Evolutionary conservation across 2,888 invertebrate genomes (phyloP), one percentile per base, ranked within the genome.

Genomic region (Anarsia innoxiella): DNA sequence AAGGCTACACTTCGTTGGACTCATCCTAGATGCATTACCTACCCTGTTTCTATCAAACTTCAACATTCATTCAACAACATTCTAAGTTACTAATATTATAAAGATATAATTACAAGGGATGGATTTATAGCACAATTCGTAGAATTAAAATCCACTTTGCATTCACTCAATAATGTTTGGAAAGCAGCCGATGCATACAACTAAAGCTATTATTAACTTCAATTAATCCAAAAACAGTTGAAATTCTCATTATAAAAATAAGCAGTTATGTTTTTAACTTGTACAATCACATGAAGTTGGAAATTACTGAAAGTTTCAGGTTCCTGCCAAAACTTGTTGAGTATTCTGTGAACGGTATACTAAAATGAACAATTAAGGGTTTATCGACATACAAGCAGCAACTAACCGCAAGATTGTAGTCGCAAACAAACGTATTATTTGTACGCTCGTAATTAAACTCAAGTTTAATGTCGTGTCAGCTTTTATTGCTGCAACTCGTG

Each of bases 41-140:
- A 77, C 74, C 78, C 78, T 78, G 76, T 76, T 55, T 55, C 65
- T 67, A 69, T 59, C 59, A 64, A 60, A 60, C 52, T 46, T 61
- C 56, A 66, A 64, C 65, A 55, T 60, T 59, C 57, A 61, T 53
- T 41, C 49, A 60, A 40, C 39, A 37, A 44, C 40, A 27, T 12
- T 35, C 41, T 44, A 44, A 37, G 19, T 12, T 29, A 33, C 33
- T 51, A 51, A 46, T 51, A 49, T 43, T 51, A 50, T 48, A 49
- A 46, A 52, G 48, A 47, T 51, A 44, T 40, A 49, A 51, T 53
- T 56, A 53, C 44, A 54, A 51, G 55, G 67, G 69, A 69, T 72
- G 67, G 66, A 69, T 56, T 61, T 57, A 59, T 59, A 72, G 60
- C 67, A 66, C 62, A 60, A 56, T 52, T 44, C 44, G 53, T 51